phyloP scores from a whole-genome alignment of 2,797 vertebrate genomes.

The Scleropages formosus region DNA sequence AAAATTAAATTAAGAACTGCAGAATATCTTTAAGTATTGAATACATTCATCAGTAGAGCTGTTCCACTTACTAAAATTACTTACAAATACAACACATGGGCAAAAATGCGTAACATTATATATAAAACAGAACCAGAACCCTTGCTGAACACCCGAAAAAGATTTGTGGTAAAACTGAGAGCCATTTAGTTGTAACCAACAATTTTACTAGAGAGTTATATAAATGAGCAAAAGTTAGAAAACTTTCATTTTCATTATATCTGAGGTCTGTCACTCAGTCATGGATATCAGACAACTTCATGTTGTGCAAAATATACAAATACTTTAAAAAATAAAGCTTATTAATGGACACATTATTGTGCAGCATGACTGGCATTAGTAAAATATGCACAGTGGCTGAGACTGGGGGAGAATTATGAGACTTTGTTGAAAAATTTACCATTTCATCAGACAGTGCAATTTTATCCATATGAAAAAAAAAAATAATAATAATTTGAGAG shows the following conservation, averaged over 20 bases:
- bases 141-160: constrained; percentile 1
- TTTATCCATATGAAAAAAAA: constrained; percentile 56
- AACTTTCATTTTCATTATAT: constrained; percentile 3
- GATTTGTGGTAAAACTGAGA: constrained; percentile 12
- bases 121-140: no score
- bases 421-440: constrained; percentile 50
- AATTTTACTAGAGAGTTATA: background rate
- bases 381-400: constrained; percentile 37
- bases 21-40: no score
- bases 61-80: no score
- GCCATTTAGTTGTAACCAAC: background rate
- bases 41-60: constrained; percentile 77
- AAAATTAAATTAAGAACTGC: constrained; percentile 64
- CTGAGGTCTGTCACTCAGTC: constrained; percentile 6
- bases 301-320: background rate
- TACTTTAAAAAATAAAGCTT: constrained; percentile 14
- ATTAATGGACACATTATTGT: constrained; percentile 51
- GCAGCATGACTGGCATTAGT: constrained; percentile 49
- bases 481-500: constrained; percentile 62
- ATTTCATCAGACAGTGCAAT: constrained; percentile 61
- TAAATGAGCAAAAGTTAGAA: constrained; percentile 12
- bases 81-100: constrained; percentile 45
- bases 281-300: constrained; percentile 4
- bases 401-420: constrained; percentile 43
- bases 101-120: constrained; percentile 17